phyloP scores from a whole-genome alignment of 2,888 invertebrate species.

The Eilema sororculum region DNA sequence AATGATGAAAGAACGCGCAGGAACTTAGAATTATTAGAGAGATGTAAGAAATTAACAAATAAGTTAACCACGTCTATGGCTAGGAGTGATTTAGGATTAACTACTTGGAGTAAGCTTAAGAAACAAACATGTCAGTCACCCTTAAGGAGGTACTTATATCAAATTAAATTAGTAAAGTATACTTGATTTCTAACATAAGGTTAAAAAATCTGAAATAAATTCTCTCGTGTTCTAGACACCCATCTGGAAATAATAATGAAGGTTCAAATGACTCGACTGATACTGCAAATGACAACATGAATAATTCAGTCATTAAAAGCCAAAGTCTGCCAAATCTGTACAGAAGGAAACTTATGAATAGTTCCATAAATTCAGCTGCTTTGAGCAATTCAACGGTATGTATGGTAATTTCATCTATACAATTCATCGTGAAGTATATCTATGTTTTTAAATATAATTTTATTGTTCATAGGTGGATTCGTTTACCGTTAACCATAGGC shows the following conservation, averaged over 20 bases:
- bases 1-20: constrained; percentile 86
- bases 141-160: constrained; percentile 84
- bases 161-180: background rate
- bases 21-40: constrained; percentile 86
- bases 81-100: constrained; percentile 95
- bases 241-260: constrained; percentile 92
- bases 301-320: constrained; percentile 89
- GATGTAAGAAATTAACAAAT: constrained; percentile 84
- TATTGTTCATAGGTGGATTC: constrained; percentile 81
- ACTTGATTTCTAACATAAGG: constrained; percentile 5
- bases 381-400: constrained; percentile 91
- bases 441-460: constrained; percentile 10
- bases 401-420: constrained; percentile 31
- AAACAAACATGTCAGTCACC: constrained; percentile 90
- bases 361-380: constrained; percentile 85
- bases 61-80: constrained; percentile 93
- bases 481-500: constrained; percentile 80
- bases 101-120: constrained; percentile 95
- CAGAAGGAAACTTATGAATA: constrained; percentile 85
- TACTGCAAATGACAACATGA: constrained; percentile 85
- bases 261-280: constrained; percentile 85
- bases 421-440: background rate
- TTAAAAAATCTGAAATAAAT: background rate
- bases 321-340: constrained; percentile 93
- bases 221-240: constrained; percentile 86